These are phyloP conservation scores for Holacanthus passer DNA, from an alignment of 2,113 vertebrate genomes.

Conservation along the genomic window DNA sequence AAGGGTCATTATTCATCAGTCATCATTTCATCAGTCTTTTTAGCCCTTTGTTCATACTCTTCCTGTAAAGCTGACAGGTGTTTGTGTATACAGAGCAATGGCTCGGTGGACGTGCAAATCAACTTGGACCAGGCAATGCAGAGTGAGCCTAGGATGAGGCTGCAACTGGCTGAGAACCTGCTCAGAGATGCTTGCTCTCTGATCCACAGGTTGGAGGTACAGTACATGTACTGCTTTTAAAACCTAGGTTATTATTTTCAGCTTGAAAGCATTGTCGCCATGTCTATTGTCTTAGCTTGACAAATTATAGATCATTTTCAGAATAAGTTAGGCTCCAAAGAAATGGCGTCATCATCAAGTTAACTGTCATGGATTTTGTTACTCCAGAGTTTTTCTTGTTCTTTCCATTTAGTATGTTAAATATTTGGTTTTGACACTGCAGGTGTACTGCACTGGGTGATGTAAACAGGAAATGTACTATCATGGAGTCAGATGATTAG, in stretches of 20 bases:
- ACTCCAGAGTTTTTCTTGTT: neutral
- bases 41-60: neutral
- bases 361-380: neutral
- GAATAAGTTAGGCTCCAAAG: neutral
- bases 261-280: neutral
- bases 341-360: neutral
- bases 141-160: conserved; percentile 89
- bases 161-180: conserved; percentile 90
- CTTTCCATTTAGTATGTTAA: neutral
- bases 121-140: conserved; percentile 86
- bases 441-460: neutral
- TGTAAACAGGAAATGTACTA: neutral
- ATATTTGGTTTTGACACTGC: neutral
- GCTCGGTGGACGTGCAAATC: conserved; percentile 88
- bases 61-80: neutral
- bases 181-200: conserved; percentile 86
- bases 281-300: neutral
- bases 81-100: conserved; percentile 75
- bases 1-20: neutral
- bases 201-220: conserved; percentile 87
- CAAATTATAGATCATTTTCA: neutral
- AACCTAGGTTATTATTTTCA: neutral
- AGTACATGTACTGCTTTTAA: neutral
- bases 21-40: conserved; percentile 1
- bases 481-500: neutral